phyloP scores from a whole-genome alignment of 2,113 vertebrate genomes.

The Corythaeola cristata region DNA sequence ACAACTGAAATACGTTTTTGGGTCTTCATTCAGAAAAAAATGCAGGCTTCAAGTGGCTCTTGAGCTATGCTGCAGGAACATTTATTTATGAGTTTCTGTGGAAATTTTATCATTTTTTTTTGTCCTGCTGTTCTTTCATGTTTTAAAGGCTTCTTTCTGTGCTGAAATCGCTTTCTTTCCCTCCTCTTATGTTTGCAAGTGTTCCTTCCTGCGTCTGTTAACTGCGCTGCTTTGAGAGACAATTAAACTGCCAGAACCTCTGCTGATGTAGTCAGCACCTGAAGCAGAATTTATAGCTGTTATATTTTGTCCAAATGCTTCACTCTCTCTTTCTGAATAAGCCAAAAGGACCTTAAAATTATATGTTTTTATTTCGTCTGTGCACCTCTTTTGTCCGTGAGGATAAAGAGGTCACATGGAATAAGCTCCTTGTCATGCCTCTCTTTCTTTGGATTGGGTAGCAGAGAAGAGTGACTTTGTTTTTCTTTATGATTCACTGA shows the following conservation, averaged over 20 bases:
- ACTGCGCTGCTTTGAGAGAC: background rate
- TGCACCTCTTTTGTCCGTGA: rapidly evolving
- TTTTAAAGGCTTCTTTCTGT: background rate
- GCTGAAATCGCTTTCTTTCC: background rate
- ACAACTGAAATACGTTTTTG: background rate
- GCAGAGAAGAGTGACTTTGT: background rate
- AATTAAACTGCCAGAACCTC: background rate
- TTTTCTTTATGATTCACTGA: background rate
- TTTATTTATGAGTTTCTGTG: background rate
- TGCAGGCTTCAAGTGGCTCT: background rate
- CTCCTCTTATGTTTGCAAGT: background rate
- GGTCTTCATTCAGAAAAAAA: background rate
- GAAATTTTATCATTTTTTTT: background rate
- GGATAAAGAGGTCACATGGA: background rate
- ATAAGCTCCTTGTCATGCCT: background rate
- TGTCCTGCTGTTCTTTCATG: background rate
- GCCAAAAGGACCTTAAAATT: background rate
- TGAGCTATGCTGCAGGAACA: background rate
- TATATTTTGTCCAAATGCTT: background rate
- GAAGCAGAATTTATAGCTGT: background rate
- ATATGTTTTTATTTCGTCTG: background rate
- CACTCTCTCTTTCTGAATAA: background rate
- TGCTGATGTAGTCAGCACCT: background rate
- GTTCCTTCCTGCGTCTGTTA: background rate
- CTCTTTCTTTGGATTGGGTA: background rate